Conservation (phyloP, 2,113 vertebrate genomes). For the Athene cunicularia region DNA sequence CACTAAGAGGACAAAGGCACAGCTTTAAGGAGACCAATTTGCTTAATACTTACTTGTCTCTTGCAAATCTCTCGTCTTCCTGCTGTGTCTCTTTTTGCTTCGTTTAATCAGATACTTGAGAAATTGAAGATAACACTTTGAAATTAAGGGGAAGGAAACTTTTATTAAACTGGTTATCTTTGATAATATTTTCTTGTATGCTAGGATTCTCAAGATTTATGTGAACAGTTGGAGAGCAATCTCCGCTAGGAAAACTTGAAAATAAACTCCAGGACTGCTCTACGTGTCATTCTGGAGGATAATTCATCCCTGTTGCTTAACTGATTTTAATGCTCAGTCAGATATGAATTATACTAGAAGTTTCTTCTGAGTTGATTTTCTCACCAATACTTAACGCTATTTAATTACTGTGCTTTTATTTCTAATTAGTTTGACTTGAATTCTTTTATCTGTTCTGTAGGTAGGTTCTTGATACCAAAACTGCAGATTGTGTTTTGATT, state of each 20-base stretch:
- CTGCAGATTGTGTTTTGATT: background rate
- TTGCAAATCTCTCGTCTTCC: background rate
- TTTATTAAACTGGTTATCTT: background rate
- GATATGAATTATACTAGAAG: background rate
- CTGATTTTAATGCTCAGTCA: background rate
- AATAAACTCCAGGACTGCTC: background rate
- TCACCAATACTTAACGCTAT: background rate
- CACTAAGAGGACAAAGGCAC: background rate
- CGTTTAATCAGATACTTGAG: background rate
- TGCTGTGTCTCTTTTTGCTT: background rate
- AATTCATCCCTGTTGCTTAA: background rate
- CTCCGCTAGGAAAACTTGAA: background rate
- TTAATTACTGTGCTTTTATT: background rate
- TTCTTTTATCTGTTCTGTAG: background rate
- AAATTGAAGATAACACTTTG: background rate
- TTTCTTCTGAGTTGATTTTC: background rate
- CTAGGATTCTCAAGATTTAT: background rate
- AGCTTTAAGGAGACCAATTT: background rate
- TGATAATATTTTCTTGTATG: background rate
- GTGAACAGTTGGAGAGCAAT: background rate
- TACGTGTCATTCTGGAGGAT: rapidly evolving
- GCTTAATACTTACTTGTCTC: background rate
- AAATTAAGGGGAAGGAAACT: background rate
- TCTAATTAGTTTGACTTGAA: background rate
- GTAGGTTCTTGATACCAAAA: background rate